These are phyloP conservation scores for Miniopterus natalensis DNA, from an alignment of 2,113 vertebrate species.

Conservation along the genomic window DNA sequence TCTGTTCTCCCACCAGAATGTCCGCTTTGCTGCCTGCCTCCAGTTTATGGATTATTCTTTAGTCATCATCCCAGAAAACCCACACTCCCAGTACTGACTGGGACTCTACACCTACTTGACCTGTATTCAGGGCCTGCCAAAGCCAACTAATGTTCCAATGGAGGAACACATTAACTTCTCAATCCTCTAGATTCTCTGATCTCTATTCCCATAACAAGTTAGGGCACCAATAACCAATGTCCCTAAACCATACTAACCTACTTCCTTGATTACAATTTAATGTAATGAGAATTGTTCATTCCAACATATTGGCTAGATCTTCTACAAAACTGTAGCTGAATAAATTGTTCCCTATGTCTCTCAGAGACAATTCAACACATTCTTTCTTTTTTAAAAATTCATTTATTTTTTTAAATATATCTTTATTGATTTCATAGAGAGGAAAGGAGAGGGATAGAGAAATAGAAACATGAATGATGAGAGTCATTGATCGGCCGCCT, in stretches of 20 bases:
- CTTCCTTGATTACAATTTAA: slow-evolving; percentile 60
- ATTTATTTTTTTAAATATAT: no score
- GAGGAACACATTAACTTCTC: background rate
- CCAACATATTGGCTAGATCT: slow-evolving; percentile 53
- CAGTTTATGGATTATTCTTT: background rate
- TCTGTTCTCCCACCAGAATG: background rate
- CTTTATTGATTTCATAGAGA: no score
- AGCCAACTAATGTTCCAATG: slow-evolving; percentile 28
- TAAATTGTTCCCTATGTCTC: background rate
- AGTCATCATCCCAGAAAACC: slow-evolving; percentile 41
- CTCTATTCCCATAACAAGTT: slow-evolving; percentile 34
- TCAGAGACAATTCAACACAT: slow-evolving; percentile 30
- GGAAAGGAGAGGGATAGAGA: no score
- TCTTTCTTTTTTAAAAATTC: background rate
- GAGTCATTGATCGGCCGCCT: no score
- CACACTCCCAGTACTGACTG: background rate
- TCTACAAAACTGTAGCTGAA: slow-evolving; percentile 43
- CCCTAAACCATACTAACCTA: slow-evolving; percentile 54
- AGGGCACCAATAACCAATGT: slow-evolving; percentile 37
- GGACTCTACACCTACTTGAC: background rate
- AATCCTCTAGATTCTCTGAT: slow-evolving; percentile 37
- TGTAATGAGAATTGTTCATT: slow-evolving; percentile 50
- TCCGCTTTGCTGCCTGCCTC: background rate
- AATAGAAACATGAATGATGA: no score
- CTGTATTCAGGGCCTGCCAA: background rate